Base-by-base conservation (phyloP, 2,113 vertebrate species). In the Larimichthys crocea region DNA sequence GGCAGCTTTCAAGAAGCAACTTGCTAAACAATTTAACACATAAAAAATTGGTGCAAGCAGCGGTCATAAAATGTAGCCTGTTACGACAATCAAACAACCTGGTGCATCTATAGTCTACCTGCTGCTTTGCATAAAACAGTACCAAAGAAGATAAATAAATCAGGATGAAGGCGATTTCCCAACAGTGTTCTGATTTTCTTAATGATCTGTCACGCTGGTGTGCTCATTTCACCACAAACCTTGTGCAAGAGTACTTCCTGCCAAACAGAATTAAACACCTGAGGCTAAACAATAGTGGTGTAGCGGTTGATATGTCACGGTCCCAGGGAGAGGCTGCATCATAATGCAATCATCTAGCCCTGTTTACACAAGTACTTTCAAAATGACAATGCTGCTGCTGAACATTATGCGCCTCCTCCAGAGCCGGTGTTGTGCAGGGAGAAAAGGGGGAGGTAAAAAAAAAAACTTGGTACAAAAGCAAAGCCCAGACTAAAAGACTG, bases 281-380 rank as follows among this genome's bases (percentile, higher is more conserved):
- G 81, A 88, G 91, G 93, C 88, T 86, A 93, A 89, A 93, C 87
- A 91, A 90, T 87, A 59, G 76, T 22, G 60, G 65, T 69, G 74
- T 24, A 76, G 73, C 78, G 81, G 83, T 59, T 86, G 83, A 83
- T 89, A 86, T 89, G 87, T 86, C 69, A 86, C 12, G 44, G 84
- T 79, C 50, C 57, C 74, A 84, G 89, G 93, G 90, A 88, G 90
- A 78, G 91, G 86, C 86, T n/a, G 64, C 75, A 74, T 82, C 40
- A 85, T 86, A 88, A 91, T 74, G 82, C 82, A 87, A 86, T 86
- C 78, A 82, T 70, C 79, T 49, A 53, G 74, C 80, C 77, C 22
- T 90, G 92, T 94, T 94, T 95, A 94, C 91, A 94, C 88, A 93
- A 88, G 77, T 35, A 65, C 86, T 80, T 83, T 92, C 68, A 86